A percentile compares a stretch with the other conserved stretches of the same genome.
phyloP scores from a whole-genome alignment of 1,140 invertebrate genomes.

The Argopecten irradians region DNA sequence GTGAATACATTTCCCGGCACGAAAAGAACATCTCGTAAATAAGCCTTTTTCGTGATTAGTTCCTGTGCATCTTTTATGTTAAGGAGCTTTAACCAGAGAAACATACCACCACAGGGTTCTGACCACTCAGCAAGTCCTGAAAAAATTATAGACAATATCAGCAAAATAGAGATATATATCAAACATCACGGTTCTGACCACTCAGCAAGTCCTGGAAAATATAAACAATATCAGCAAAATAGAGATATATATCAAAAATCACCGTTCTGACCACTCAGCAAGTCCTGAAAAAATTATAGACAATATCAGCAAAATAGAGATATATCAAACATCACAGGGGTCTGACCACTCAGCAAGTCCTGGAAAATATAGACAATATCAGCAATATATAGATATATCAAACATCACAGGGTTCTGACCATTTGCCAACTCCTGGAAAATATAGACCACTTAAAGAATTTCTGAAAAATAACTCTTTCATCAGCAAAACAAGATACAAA shows the following conservation, averaged over 20 bases:
- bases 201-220: no score
- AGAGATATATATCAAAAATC: conserved; percentile 87
- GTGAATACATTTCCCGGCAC: conserved; percentile 85
- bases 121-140: conserved; percentile 83
- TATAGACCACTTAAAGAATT: no score
- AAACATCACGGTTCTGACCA: no score
- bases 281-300: conserved; percentile 77
- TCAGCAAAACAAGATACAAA: no score
- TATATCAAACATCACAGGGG: no score
- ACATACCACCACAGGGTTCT: conserved; percentile 85
- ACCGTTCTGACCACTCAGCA: conserved; percentile 83
- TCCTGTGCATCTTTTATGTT: conserved; percentile 84
- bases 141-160: neutral
- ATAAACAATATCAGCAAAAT: no score
- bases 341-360: no score
- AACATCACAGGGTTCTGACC: conserved; percentile 82
- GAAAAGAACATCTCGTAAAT: conserved; percentile 79
- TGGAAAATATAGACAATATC: no score
- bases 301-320: no score
- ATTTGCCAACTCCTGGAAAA: conserved; percentile 82
- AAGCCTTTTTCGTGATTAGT: conserved; percentile 83
- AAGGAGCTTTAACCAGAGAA: conserved; percentile 85
- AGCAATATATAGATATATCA: conserved; percentile 89
- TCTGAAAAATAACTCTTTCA: no score
- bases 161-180: no score